These are phyloP conservation scores for Dryobotodes eremita DNA, from an alignment of 2,888 invertebrate genomes.

Conservation along the genomic window DNA sequence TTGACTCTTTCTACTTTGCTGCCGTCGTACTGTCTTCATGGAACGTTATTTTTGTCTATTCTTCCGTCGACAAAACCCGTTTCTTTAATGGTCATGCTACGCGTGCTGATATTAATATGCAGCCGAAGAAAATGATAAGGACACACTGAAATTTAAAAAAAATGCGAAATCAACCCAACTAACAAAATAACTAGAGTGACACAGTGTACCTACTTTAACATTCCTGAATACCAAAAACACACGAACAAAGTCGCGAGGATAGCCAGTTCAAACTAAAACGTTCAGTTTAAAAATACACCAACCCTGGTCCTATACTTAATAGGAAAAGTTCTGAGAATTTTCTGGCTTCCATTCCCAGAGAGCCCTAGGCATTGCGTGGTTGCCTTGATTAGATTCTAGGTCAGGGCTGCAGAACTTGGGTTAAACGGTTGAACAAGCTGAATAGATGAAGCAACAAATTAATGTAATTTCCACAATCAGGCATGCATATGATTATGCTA, in stretches of 20 bases:
- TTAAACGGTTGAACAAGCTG: conserved; percentile 7
- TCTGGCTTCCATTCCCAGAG: neutral
- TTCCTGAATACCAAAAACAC: neutral
- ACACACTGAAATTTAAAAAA: neutral
- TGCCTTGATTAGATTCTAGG: conserved; percentile 27
- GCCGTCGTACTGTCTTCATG: no score
- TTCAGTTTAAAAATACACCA: neutral
- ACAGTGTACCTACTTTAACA: neutral
- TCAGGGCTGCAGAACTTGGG: conserved; percentile 12
- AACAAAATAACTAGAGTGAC: neutral
- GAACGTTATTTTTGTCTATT: no score
- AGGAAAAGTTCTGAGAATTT: conserved; percentile 15
- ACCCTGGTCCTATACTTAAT: neutral
- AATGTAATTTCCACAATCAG: conserved; percentile 34
- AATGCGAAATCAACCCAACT: neutral
- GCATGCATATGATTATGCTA: conserved; percentile 7
- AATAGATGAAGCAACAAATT: conserved; percentile 35
- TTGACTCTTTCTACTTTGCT: no score
- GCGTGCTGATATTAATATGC: no score
- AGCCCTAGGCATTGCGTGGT: conserved; percentile 22
- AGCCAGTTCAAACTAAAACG: neutral
- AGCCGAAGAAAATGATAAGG: no score
- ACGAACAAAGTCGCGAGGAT: neutral
- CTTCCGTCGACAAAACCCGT: no score
- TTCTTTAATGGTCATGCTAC: no score